Percentiles rank a stretch among this genome's conserved stretches.
These are phyloP conservation scores for Cancer borealis DNA, from an alignment of 2,888 invertebrate species.

Conservation along the genomic window DNA sequence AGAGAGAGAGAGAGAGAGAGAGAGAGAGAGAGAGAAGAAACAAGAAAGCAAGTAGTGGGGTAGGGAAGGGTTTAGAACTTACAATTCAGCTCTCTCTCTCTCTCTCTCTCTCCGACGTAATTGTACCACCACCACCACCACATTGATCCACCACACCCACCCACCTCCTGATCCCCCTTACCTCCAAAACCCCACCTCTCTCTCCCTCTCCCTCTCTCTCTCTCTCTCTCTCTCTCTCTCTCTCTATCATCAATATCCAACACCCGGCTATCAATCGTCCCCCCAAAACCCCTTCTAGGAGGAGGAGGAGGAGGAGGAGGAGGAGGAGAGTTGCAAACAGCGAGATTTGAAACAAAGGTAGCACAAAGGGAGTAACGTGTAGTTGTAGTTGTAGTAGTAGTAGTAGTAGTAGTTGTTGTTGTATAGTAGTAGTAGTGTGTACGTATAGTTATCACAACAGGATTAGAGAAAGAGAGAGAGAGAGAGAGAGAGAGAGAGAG, in stretches of 20 bases:
- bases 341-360: not conserved
- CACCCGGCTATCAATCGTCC: not conserved
- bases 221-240: slow-evolving; percentile 22
- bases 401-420: slow-evolving; percentile 23
- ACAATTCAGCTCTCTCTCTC: slow-evolving; percentile 1
- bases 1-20: slow-evolving; percentile 42
- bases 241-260: slow-evolving; percentile 23
- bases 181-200: not conserved
- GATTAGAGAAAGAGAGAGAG: not conserved
- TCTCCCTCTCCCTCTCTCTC: not conserved
- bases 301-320: not conserved
- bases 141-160: slow-evolving; percentile 26
- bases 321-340: not conserved
- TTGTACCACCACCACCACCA: slow-evolving; percentile 13
- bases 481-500: not conserved
- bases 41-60: not conserved
- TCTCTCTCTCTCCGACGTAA: slow-evolving; percentile 36
- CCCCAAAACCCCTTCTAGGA: not conserved
- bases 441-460: not conserved
- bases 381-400: not conserved
- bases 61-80: not conserved
- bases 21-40: not conserved
- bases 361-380: not conserved
- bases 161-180: not conserved
- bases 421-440: not conserved